A percentile compares a stretch with the other conserved stretches of the same genome.
These are phyloP conservation scores for Anabacerthia variegaticeps DNA, from an alignment of 2,797 vertebrate species.

Conservation along the genomic window DNA sequence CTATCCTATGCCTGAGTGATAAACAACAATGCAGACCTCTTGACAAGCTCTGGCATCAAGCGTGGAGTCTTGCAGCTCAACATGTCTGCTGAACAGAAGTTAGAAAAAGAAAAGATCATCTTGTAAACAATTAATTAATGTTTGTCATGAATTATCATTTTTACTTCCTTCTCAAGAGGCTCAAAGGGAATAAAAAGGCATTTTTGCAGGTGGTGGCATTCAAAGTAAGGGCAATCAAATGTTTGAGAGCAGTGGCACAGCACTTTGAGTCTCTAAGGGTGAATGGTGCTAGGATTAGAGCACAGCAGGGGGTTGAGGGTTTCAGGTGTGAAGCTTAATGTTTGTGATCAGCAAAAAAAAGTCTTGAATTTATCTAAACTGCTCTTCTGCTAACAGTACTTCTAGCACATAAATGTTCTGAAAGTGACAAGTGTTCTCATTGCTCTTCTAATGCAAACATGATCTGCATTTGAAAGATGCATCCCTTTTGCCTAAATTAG, in stretches of 20 bases:
- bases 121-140: constrained; percentile 91
- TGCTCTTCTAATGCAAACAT: constrained; percentile 86
- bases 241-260: constrained; percentile 85
- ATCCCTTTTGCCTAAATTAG: constrained; percentile 81
- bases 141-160: constrained; percentile 90
- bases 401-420: constrained; percentile 87
- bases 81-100: constrained; percentile 83
- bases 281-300: constrained; percentile 90
- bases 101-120: constrained; percentile 86
- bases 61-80: constrained; percentile 81
- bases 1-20: constrained; percentile 78
- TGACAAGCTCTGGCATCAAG: constrained; percentile 77
- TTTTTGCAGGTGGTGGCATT: constrained; percentile 93
- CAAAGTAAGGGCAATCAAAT: constrained; percentile 90
- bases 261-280: constrained; percentile 84
- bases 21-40: constrained; percentile 83
- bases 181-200: constrained; percentile 88
- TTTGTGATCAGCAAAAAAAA: constrained; percentile 87
- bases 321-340: constrained; percentile 91
- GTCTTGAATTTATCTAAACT: constrained; percentile 89
- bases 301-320: constrained; percentile 84
- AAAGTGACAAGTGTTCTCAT: constrained; percentile 86
- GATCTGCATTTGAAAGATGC: constrained; percentile 86
- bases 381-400: constrained; percentile 89
- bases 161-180: constrained; percentile 88